Base-by-base conservation (phyloP, 2,113 vertebrate species). In the Leucosticte australis region DNA sequence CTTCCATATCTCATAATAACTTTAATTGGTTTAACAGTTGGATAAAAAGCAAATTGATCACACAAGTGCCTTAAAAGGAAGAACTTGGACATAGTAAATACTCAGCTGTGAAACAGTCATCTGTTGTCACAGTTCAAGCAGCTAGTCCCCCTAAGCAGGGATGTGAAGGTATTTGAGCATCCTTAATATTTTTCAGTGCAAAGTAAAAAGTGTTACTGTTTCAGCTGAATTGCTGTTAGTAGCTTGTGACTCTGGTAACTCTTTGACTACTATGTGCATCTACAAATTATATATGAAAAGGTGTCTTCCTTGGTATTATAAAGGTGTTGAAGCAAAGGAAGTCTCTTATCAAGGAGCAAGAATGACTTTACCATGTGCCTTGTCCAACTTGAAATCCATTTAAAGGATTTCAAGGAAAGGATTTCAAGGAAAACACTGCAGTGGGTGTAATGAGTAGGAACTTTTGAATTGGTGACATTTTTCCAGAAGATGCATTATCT, bases 21-120 rank as follows among this genome's bases (percentile, higher is more conserved):
- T 81, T 93, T 63, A 86, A 83, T 93, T 92, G 94, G 55, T 81
- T 95, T 90, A 95, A 89, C 83, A 91, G 81, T 83, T 91, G 70
- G 70, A 82, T 89, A 87, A 87, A 95, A 92, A 79, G 41, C 33
- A 80, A 95, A 71, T 87, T 91, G 68, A 92, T 87, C 49, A 85
- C 39, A 60, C 13, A 60, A 71, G 53, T 69, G 62, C 39, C 33
- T 95, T 82, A 84, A 87, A 87, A 94, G 65, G 62, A 80, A 94
- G 37, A 82, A 76, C 60, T 28, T 87, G 73, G 42, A 53, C 0
- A 3, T 15, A 79, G 35, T 47, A 87, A 85, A 94, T 89, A 81
- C 28, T 92, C 87, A 89, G 21, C 52, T 82, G 74, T 76, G 81
- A 71, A 87, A 37, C 13, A 50, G 17, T 31, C 35, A 41, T 83